phyloP scores from a whole-genome alignment of 2,797 vertebrate genomes.

The Cichlasoma orientale region DNA sequence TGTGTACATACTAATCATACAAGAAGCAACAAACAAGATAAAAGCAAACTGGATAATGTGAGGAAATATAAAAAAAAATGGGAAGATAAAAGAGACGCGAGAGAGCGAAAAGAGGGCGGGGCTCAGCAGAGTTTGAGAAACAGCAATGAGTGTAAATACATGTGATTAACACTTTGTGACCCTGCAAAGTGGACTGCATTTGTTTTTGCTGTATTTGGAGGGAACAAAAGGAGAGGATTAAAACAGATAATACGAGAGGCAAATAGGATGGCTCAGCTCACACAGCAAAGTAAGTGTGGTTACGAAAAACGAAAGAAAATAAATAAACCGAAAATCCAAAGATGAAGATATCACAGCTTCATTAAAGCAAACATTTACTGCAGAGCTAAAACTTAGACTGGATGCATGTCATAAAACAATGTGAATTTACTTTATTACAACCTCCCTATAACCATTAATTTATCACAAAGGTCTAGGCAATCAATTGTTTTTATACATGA shows the following conservation, averaged over 20 bases:
- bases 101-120: neutral
- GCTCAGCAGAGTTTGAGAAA: rapidly evolving
- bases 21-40: neutral
- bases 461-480: neutral
- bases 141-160: neutral
- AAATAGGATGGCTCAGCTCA: neutral
- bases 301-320: neutral
- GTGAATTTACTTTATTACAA: no score
- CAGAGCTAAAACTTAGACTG: neutral
- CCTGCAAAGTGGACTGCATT: no score
- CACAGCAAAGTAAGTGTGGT: neutral
- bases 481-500: rapidly evolving
- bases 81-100: neutral
- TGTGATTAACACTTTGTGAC: neutral
- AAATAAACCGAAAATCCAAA: no score
- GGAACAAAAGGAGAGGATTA: no score
- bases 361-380: neutral
- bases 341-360: neutral
- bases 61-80: neutral
- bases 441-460: no score
- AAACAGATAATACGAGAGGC: no score
- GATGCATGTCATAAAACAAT: neutral
- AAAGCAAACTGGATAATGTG: neutral
- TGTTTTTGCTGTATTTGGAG: no score
- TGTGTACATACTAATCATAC: neutral